Evolutionary conservation across 2,888 invertebrate genomes (phyloP).

Genomic region (Agrochola lychnidis): DNA sequence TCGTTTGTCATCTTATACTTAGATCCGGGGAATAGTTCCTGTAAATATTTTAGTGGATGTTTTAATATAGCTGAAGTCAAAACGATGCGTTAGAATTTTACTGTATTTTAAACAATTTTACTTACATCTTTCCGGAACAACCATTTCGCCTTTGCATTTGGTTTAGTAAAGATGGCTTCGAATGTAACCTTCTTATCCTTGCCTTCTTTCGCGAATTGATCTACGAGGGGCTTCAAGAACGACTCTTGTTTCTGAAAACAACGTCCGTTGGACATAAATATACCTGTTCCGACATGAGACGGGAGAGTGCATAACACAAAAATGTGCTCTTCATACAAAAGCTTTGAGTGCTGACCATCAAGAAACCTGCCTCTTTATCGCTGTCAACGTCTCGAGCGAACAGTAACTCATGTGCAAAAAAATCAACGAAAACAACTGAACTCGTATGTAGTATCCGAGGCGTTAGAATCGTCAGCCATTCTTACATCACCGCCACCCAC

Average conservation of each 20-base stretch:
- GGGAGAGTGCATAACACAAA: constrained; percentile 82
- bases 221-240: constrained; percentile 98
- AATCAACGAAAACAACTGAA: constrained; percentile 80
- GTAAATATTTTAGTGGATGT: constrained; percentile 30
- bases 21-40: constrained; percentile 98
- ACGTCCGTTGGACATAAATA: constrained; percentile 59
- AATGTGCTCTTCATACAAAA: constrained; percentile 88
- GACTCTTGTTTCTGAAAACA: constrained; percentile 96
- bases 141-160: constrained; percentile 98
- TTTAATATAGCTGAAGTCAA: neutral
- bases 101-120: constrained; percentile 65
- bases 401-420: constrained; percentile 79
- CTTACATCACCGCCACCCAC: constrained; percentile 77
- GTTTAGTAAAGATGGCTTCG: constrained; percentile 98
- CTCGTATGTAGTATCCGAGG: constrained; percentile 82
- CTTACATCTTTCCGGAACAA: constrained; percentile 97
- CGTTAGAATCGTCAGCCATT: constrained; percentile 87
- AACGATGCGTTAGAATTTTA: neutral
- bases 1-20: constrained; percentile 99
- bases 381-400: constrained; percentile 77
- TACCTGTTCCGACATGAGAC: constrained; percentile 40
- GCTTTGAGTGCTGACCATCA: constrained; percentile 85
- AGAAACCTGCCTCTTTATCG: constrained; percentile 75
- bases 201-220: constrained; percentile 98
- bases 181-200: constrained; percentile 98